Evolutionary conservation across 2,888 invertebrate species (phyloP), one percentile per base, ranked within the genome.

Genomic region (Orthonychiurus folsomi): DNA sequence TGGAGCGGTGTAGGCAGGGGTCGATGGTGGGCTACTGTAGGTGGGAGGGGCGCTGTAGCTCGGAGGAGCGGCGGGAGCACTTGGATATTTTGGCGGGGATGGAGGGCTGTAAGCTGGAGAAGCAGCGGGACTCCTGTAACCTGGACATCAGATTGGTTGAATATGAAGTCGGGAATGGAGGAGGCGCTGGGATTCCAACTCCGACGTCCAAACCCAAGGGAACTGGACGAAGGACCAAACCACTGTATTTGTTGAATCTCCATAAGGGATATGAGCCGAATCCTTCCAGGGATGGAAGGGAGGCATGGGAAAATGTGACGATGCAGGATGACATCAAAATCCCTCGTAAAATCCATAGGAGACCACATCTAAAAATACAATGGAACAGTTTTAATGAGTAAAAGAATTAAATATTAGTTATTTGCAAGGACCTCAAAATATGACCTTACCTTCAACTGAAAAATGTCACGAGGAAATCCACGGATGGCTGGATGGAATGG

Each of bases 241-340:
- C 65, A 26, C 60, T 63, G 50, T 58, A 65, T 28, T 65, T 65
- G 55, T 65, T 63, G 25, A 65, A 65, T 56, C 60, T 62, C 65
- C 65, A 65, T 5, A 65, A 48, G 2, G 65, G 65, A 26, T 65
- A 65, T 18, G 65, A 60, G 18, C 65, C 65, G 9, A 65, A 50
- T 23, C 59, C 59, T 37, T 59, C 59, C 52, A 52, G 9, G 20
- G 52, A 23, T 37, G 37, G 37, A 37, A 37, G 37, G 5, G 37
- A 37, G 15, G 37, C 37, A 9, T 37, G 37, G 15, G 9, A 37
- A 37, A 37, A 5, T 37, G 37, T 37, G 37, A 15, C 37, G n/a
- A n/a, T n/a, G n/a, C n/a, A n/a, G n/a, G n/a, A n/a, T 15, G 37
- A 37, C 5, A 37, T 37, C 37, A 37, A 15, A 37, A 37, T 37